These are phyloP conservation scores for Ptychadena robeensis DNA, from an alignment of 2,797 vertebrate species.

Conservation along the genomic window DNA sequence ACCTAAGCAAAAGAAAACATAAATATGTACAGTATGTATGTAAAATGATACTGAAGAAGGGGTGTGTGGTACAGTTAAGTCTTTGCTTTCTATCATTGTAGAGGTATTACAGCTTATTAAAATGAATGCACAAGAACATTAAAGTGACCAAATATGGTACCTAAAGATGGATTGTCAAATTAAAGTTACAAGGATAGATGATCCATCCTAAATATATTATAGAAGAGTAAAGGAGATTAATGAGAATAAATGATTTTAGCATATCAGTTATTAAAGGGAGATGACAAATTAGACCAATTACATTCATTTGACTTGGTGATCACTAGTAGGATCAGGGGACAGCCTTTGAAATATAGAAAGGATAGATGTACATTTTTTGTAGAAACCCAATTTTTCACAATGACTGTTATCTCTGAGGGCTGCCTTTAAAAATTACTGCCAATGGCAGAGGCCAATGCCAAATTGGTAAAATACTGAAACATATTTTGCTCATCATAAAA, in stretches of 20 bases:
- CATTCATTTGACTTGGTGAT: slow-evolving; percentile 56
- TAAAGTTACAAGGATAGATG: slow-evolving; percentile 58
- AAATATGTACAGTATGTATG: not conserved
- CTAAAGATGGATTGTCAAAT: slow-evolving; percentile 60
- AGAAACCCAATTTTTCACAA: slow-evolving; percentile 43
- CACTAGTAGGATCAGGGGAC: slow-evolving; percentile 52
- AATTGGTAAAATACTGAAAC: slow-evolving; percentile 31
- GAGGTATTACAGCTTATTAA: slow-evolving; percentile 42
- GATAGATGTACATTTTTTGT: slow-evolving; percentile 37
- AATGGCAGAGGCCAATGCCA: slow-evolving; percentile 19
- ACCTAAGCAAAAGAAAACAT: not conserved
- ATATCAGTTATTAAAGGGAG: slow-evolving; percentile 56
- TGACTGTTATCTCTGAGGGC: slow-evolving; percentile 37
- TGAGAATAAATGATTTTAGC: slow-evolving; percentile 51
- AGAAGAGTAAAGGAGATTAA: slow-evolving; percentile 59
- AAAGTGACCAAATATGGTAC: slow-evolving; percentile 35
- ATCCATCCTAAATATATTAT: slow-evolving; percentile 60
- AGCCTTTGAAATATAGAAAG: slow-evolving; percentile 47
- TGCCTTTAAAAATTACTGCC: slow-evolving; percentile 33
- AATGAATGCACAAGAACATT: slow-evolving; percentile 42
- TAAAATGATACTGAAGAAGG: not conserved
- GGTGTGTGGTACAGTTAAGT: slow-evolving; percentile 19
- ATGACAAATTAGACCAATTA: slow-evolving; percentile 59
- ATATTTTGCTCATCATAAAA: slow-evolving; percentile 43
- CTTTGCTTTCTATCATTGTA: slow-evolving; percentile 41